Conservation (phyloP, 2,888 invertebrate species). For the Platycheirus albimanus region DNA sequence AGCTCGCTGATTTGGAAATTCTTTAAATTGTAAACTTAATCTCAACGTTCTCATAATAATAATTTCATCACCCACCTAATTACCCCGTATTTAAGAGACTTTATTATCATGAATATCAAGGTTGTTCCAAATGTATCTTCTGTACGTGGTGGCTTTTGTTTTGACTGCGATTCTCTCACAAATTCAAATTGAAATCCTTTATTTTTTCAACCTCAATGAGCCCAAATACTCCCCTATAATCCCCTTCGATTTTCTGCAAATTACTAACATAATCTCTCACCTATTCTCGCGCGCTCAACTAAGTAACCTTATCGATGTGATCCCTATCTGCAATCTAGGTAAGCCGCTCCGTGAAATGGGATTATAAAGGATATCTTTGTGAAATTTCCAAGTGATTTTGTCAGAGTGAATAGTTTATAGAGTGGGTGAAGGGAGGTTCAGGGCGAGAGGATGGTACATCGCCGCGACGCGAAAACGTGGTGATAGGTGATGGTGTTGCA, state of each 20-base stretch:
- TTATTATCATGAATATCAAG: no score
- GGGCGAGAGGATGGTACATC: no score
- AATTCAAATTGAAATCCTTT: constrained; percentile 32
- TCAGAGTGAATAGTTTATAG: constrained; percentile 18
- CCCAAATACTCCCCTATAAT: constrained; percentile 36
- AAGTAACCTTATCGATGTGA: constrained; percentile 51
- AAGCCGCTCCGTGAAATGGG: constrained; percentile 50
- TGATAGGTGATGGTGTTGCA: constrained; percentile 37
- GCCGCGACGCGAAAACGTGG: no score
- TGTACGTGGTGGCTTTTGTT: no score
- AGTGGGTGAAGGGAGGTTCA: no score
- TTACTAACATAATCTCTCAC: constrained; percentile 70
- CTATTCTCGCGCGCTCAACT: constrained; percentile 26
- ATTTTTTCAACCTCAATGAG: constrained; percentile 41
- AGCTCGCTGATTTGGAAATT: no score
- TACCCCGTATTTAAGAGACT: no score
- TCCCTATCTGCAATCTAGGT: constrained; percentile 54
- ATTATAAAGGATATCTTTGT: constrained; percentile 59
- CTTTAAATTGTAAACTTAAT: no score
- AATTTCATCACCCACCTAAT: no score
- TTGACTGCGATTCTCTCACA: no score
- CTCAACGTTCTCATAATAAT: no score
- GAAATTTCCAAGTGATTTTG: constrained; percentile 67
- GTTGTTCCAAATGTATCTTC: no score
- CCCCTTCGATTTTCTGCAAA: constrained; percentile 62